These are phyloP conservation scores for Xestia c-nigrum DNA, from an alignment of 2,888 invertebrate species.

Conservation along the genomic window DNA sequence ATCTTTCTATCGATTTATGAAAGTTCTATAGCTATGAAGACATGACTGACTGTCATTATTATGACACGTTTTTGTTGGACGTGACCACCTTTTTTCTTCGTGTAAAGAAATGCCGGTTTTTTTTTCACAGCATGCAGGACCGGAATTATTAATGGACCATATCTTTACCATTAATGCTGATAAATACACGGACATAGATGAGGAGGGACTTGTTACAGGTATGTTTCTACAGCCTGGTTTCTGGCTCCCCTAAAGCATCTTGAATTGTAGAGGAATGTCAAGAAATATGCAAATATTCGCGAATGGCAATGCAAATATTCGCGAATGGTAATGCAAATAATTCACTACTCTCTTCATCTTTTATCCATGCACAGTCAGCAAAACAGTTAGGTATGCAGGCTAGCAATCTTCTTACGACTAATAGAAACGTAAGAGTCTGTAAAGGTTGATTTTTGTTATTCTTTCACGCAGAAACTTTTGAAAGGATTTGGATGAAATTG, in stretches of 20 bases:
- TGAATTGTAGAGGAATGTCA: neutral
- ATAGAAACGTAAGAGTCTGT: too few species aligned
- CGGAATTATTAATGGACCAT: slow-evolving; percentile 92
- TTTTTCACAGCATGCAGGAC: slow-evolving; percentile 91
- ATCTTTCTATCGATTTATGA: slow-evolving; percentile 43
- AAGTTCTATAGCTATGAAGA: slow-evolving; percentile 38
- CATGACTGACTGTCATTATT: slow-evolving; percentile 29
- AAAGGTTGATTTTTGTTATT: too few species aligned
- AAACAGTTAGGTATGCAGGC: too few species aligned
- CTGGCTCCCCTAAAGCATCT: neutral
- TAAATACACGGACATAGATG: slow-evolving; percentile 93
- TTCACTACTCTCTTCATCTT: too few species aligned
- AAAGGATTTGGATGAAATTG: too few species aligned
- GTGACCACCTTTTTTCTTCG: slow-evolving; percentile 38
- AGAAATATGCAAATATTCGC: too few species aligned
- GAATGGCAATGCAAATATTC: too few species aligned
- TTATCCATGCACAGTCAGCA: too few species aligned
- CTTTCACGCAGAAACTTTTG: too few species aligned
- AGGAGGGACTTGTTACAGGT: slow-evolving; percentile 94
- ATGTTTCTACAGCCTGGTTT: neutral
- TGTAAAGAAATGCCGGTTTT: slow-evolving; percentile 13
- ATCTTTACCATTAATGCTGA: slow-evolving; percentile 94
- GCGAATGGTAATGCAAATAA: too few species aligned
- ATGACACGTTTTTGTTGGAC: slow-evolving; percentile 30
- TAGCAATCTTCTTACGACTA: too few species aligned